Evolutionary conservation across 2,888 invertebrate genomes (phyloP), one percentile per base, ranked within the genome.

Genomic region (Belgica antarctica): DNA sequence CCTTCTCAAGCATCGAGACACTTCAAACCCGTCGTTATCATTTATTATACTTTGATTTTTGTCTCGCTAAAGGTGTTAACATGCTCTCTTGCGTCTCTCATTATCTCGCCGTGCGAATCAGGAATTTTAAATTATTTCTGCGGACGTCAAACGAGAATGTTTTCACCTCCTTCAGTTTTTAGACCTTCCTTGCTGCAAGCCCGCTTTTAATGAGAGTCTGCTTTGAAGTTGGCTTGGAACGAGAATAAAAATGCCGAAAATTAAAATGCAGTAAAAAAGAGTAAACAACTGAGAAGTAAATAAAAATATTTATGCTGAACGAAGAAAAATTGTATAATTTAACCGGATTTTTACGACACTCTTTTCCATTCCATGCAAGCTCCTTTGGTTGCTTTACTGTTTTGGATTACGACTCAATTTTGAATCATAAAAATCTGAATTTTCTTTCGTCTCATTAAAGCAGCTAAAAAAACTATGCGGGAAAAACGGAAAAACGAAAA

Each of bases 361-460:
- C 4, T 52, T 52, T 52, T 52, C 7, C 22, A 8, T 8, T 22
- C 15, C 31, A 10, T 7, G 31, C 15, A 15, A 5, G 41, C 10
- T 41, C 52, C 52, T 52, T 52, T 8, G 4, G 46, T 46, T 15
- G n/a, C 7, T 46, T 46, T n/a, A 15, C 15, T n/a, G 4, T 46
- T 7, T n/a, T 46, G 46, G 4, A n/a, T 5, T 46, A n/a, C 46
- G n/a, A 52, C 52, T 52, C 22, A 52, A 22, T 52, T 52, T 52
- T 10, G 7, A 22, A 12, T n/a, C 52, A 52, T 52, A 4, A 52
- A 52, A 52, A 17, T 52, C 52, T 52, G 2, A 17, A 52, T 19
- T 52, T 41, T 52, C 12, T 52, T 52, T 52, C 52, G 22, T 52
- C 52, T 52, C 22, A 52, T 52, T 52, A 52, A 52, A 52, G 52